Evolutionary conservation across 2,113 vertebrate genomes (phyloP).

Genomic region (Falcunculus frontatus): DNA sequence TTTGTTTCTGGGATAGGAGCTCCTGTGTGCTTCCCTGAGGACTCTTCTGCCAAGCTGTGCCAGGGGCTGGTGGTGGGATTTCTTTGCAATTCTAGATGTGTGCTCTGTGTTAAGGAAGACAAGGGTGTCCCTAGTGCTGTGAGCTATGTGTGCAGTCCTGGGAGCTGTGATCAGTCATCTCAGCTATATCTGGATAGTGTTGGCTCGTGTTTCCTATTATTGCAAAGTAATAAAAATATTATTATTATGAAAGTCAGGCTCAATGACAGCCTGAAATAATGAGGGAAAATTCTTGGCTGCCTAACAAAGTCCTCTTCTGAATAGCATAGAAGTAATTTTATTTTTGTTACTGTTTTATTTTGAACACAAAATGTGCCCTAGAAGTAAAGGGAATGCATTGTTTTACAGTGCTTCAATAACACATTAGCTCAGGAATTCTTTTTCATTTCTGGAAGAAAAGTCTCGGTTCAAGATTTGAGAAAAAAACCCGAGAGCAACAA

Average conservation of each 20-base stretch:
- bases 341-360: constrained; percentile 42
- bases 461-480: not conserved
- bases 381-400: constrained; percentile 24
- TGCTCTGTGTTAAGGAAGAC: not conserved
- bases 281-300: constrained; percentile 52
- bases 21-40: not conserved
- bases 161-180: not conserved
- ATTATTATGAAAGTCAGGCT: constrained; percentile 44
- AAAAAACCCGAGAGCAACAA: not conserved
- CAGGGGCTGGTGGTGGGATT: not conserved
- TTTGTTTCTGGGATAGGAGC: not conserved
- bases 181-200: not conserved
- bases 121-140: not conserved
- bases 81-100: not conserved
- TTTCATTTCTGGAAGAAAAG: constrained; percentile 8
- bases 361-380: constrained; percentile 24
- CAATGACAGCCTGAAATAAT: constrained; percentile 57
- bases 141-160: not conserved
- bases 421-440: constrained; percentile 17
- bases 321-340: constrained; percentile 31
- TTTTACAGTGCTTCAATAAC: constrained; percentile 22
- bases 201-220: constrained; percentile 8
- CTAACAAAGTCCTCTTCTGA: constrained; percentile 49
- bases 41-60: not conserved
- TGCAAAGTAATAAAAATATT: constrained; percentile 58